Evolutionary conservation across 2,113 vertebrate species (phyloP).

Genomic region (Cricetomys ansorgei): DNA sequence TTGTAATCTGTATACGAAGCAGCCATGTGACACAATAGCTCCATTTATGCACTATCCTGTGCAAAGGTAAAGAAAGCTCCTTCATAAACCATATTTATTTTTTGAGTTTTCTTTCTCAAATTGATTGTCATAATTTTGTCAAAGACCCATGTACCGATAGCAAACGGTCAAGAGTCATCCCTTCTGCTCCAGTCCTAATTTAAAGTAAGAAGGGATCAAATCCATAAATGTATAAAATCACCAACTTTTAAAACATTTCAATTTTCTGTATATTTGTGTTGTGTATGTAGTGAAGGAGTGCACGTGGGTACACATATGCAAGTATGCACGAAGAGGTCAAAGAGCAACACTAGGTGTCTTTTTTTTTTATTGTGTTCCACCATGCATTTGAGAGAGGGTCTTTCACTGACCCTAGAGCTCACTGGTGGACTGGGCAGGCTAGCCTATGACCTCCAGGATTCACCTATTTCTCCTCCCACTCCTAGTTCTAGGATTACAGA

Average conservation of each 20-base stretch:
- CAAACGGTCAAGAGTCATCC: neutral
- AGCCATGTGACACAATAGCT: neutral
- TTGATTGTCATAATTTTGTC: neutral
- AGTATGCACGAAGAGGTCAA: fast-evolving
- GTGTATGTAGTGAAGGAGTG: neutral
- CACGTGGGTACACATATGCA: neutral
- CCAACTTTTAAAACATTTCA: neutral
- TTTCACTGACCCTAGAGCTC: neutral
- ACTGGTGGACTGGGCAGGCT: neutral
- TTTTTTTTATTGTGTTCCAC: neutral
- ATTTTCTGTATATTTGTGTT: neutral
- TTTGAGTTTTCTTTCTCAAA: neutral
- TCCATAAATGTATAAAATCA: neutral
- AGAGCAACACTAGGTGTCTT: neutral
- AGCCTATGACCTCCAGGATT: neutral
- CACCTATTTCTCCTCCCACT: neutral
- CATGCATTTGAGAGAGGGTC: neutral
- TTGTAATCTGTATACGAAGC: no score
- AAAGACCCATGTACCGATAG: neutral
- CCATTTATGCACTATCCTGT: neutral
- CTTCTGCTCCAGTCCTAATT: neutral
- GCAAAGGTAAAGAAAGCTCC: neutral
- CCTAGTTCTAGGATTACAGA: neutral
- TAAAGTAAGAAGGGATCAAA: neutral
- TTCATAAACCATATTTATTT: neutral